A percentile compares a stretch with the other conserved stretches of the same genome.
Evolutionary conservation across 1,140 invertebrate species (phyloP).

Genomic region (Procambarus clarkii): DNA sequence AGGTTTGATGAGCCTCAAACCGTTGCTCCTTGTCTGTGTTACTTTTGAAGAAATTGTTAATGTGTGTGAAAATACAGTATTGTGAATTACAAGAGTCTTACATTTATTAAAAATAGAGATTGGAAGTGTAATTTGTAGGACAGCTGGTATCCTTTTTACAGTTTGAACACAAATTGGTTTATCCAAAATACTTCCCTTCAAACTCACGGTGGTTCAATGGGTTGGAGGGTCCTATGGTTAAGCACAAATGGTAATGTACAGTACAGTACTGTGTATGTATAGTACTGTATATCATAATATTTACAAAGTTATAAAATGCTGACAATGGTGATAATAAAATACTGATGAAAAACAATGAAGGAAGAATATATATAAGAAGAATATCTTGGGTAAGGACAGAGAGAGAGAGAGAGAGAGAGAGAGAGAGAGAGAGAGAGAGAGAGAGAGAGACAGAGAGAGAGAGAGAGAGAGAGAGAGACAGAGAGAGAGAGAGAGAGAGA

Average conservation of each 20-base stretch:
- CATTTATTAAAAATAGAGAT: too few relatives aligned
- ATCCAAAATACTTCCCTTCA: too few relatives aligned
- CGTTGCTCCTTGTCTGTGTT: too few relatives aligned
- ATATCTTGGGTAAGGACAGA: background rate
- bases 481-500: constrained; percentile 72
- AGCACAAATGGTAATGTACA: background rate
- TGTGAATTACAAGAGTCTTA: too few relatives aligned
- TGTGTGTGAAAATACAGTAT: too few relatives aligned
- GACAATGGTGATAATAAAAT: background rate
- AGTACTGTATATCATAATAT: background rate
- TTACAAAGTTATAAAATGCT: background rate
- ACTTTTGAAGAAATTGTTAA: too few relatives aligned
- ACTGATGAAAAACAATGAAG: background rate
- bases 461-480: background rate
- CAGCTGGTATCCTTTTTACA: too few relatives aligned
- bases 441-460: constrained; percentile 35
- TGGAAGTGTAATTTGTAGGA: too few relatives aligned
- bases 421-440: background rate
- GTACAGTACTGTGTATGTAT: background rate
- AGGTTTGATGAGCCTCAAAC: too few relatives aligned
- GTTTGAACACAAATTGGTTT: too few relatives aligned
- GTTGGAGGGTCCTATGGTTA: too few relatives aligned
- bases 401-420: background rate
- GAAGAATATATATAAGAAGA: background rate
- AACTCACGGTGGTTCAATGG: too few relatives aligned